Conservation (phyloP, 2,888 invertebrate species). For the Drosophila fungiperda region DNA sequence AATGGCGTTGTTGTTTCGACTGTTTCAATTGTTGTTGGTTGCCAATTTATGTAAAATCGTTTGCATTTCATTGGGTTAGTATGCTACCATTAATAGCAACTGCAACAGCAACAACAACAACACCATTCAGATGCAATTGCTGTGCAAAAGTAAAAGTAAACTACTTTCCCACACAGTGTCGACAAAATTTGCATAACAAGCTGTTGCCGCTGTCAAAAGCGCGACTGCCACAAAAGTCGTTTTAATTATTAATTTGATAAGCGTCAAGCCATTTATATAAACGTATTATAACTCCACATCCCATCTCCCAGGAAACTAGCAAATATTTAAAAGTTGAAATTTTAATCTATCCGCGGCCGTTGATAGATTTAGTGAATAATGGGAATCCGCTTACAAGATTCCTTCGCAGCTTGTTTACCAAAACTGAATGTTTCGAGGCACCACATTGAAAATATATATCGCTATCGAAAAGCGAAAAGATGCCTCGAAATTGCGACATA, state of each 20-base stretch:
- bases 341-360: slow-evolving; percentile 2
- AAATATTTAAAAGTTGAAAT: slow-evolving; percentile 4
- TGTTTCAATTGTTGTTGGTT: not conserved
- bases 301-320: slow-evolving; percentile 42
- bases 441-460: not conserved
- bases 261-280: slow-evolving; percentile 42
- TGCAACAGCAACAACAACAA: slow-evolving; percentile 8
- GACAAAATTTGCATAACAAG: slow-evolving; percentile 65
- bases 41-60: slow-evolving; percentile 19
- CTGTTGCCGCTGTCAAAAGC: slow-evolving; percentile 18
- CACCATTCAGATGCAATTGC: slow-evolving; percentile 24
- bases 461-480: not conserved
- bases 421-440: not conserved
- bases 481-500: too few species aligned
- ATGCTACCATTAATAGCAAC: slow-evolving; percentile 35
- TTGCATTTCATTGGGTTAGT: slow-evolving; percentile 59
- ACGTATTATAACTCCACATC: slow-evolving; percentile 14
- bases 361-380: not conserved
- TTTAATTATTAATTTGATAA: slow-evolving; percentile 60
- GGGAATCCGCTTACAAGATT: not conserved
- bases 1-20: slow-evolving; percentile 18
- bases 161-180: slow-evolving; percentile 56
- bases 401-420: not conserved
- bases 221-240: slow-evolving; percentile 6
- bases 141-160: slow-evolving; percentile 72